Conservation (phyloP, 2,888 invertebrate species). For the Cephus runcator region DNA sequence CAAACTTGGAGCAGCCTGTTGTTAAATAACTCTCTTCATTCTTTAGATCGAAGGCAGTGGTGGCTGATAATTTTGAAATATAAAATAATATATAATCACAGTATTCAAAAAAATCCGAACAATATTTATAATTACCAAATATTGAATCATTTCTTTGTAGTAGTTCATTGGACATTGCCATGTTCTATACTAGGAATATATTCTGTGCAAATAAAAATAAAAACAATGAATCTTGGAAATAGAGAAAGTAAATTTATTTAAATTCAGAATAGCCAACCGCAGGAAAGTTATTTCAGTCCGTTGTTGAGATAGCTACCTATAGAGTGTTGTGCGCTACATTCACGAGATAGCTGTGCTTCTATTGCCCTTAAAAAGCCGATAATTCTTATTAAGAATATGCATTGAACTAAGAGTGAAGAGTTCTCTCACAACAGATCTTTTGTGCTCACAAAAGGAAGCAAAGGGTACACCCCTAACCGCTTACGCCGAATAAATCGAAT, state of each 20-base stretch:
- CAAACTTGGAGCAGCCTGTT: constrained; percentile 71
- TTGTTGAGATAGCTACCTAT: background rate
- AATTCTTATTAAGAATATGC: background rate
- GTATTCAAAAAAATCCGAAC: background rate
- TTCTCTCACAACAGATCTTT: background rate
- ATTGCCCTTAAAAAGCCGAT: background rate
- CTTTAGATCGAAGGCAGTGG: constrained; percentile 25
- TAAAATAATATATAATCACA: background rate
- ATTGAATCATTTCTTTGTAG: background rate
- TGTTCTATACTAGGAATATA: background rate
- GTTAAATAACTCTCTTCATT: constrained; percentile 46
- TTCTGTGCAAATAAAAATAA: background rate
- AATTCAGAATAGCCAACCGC: background rate
- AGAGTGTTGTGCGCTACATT: background rate
- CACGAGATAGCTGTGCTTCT: background rate
- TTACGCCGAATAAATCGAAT: background rate
- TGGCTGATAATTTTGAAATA: constrained; percentile 8
- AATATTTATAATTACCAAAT: background rate
- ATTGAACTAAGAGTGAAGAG: background rate
- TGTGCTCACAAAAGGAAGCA: background rate
- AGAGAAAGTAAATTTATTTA: background rate
- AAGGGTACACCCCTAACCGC: background rate
- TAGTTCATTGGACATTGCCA: background rate
- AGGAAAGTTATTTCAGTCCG: background rate
- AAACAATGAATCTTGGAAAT: background rate